Conservation (phyloP, 2,888 invertebrate species). For the Lacanobia oleracea region DNA sequence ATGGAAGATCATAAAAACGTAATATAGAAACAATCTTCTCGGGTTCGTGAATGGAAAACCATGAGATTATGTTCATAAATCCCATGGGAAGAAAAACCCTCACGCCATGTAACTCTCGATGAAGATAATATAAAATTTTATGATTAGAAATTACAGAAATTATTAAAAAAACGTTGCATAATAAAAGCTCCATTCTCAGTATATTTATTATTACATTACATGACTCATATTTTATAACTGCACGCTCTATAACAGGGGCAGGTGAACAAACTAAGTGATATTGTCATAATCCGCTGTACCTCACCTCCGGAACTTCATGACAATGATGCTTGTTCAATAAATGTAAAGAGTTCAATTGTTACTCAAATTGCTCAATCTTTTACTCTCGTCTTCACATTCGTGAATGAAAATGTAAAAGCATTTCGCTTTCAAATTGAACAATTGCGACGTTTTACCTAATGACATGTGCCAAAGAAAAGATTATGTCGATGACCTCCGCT, state of each 20-base stretch:
- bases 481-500: slow-evolving; percentile 78
- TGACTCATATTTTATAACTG: slow-evolving; percentile 45
- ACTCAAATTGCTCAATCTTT: slow-evolving; percentile 69
- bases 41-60: background rate
- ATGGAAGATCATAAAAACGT: background rate
- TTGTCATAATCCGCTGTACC: slow-evolving; percentile 42
- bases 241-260: slow-evolving; percentile 29
- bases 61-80: slow-evolving; percentile 6
- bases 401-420: slow-evolving; percentile 72
- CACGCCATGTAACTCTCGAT: slow-evolving; percentile 13
- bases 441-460: slow-evolving; percentile 73
- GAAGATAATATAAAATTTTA: slow-evolving; percentile 24
- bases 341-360: slow-evolving; percentile 67
- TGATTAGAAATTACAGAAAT: slow-evolving; percentile 25
- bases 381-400: slow-evolving; percentile 68
- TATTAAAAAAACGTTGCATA: slow-evolving; percentile 13
- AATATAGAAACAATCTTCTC: background rate
- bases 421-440: slow-evolving; percentile 77
- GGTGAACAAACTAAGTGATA: slow-evolving; percentile 57
- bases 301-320: slow-evolving; percentile 33
- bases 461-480: slow-evolving; percentile 77
- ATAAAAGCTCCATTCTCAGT: slow-evolving; percentile 27
- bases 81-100: slow-evolving; percentile 13
- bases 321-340: slow-evolving; percentile 60
- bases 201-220: slow-evolving; percentile 28